Percentiles rank a stretch among this genome's conserved stretches.
phyloP scores from a whole-genome alignment of 2,888 invertebrate species.

The Rotaria socialis region DNA sequence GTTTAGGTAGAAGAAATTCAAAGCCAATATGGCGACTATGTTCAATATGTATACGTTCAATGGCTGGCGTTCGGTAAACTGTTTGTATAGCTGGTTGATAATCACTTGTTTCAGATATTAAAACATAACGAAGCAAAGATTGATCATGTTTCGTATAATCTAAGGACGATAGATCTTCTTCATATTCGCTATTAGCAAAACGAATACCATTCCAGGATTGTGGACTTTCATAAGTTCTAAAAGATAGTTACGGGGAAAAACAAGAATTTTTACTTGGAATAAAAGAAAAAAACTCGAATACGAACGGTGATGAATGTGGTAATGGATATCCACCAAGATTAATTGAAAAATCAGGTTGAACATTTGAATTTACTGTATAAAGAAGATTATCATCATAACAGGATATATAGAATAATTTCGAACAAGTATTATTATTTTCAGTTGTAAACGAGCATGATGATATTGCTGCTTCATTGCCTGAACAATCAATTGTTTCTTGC shows the following conservation, averaged over 20 bases:
- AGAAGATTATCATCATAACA: conserved; percentile 38
- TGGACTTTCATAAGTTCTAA: conserved; percentile 66
- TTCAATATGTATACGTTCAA: conserved; percentile 73
- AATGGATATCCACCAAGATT: neutral
- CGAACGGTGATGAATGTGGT: neutral
- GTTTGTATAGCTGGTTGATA: conserved; percentile 83
- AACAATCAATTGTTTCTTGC: conserved; percentile 44
- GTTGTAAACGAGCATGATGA: conserved; percentile 40
- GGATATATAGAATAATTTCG: conserved; percentile 38
- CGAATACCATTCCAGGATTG: conserved; percentile 90
- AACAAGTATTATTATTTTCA: neutral
- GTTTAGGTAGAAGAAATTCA: conserved; percentile 80
- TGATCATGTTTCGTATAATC: conserved; percentile 62
- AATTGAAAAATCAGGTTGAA: neutral
- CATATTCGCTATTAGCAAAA: conserved; percentile 82
- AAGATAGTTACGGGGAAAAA: conserved; percentile 50
- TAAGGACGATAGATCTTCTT: conserved; percentile 56
- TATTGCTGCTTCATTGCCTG: conserved; percentile 35
- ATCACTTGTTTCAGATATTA: conserved; percentile 73
- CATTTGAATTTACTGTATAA: neutral
- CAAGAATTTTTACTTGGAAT: neutral
- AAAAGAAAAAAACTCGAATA: neutral
- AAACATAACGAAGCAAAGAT: conserved; percentile 71
- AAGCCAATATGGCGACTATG: conserved; percentile 84
- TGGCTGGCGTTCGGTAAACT: conserved; percentile 79